Evolutionary conservation across 2,888 invertebrate species (phyloP), one percentile per base, ranked within the genome.

Genomic region (Rhingia campestris): DNA sequence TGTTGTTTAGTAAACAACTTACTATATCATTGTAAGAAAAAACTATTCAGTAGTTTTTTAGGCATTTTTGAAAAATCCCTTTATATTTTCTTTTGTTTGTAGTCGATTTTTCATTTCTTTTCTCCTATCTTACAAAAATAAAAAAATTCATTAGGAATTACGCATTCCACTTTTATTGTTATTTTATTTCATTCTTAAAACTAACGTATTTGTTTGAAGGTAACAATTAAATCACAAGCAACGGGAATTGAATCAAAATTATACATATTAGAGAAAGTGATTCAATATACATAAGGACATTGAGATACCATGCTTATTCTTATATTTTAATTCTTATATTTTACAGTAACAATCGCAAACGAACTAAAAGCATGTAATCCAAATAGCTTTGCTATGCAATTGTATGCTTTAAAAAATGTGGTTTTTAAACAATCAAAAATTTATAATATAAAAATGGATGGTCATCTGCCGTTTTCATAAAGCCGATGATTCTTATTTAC

Each of bases 171-270:
- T 49, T 58, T 56, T 39, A 63, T 14, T 10, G 33, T 33, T 70
- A 66, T 72, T 77, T 81, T 51, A 77, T 66, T 77, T 66, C 58
- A 54, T 47, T 72, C 81, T 81, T 77, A 81, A 67, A 66, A 72
- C 66, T 77, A 81, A 53, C 61, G 35, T 66, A 77, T 75, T 69
- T 81, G 77, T 77, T 75, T 72, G 72, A 72, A 77, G 54, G 59
- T 72, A 81, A 81, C 77, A 77, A 81, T 81, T 67, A 61, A 81
- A 81, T 81, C 81, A 81, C 81, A 81, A 66, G 64, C 39, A 56
- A 81, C 45, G 39, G 41, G 45, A 53, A 66, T 35, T 59, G 47
- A 53, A 58, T 51, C 39, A 22, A 22, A 22, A 22, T 22, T 22
- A 22, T 22, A 43, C 10, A 4, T 22, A 47, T 53, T 32, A 41